phyloP scores from a whole-genome alignment of 2,888 invertebrate genomes.

The Dasysyrphus albostriatus region DNA sequence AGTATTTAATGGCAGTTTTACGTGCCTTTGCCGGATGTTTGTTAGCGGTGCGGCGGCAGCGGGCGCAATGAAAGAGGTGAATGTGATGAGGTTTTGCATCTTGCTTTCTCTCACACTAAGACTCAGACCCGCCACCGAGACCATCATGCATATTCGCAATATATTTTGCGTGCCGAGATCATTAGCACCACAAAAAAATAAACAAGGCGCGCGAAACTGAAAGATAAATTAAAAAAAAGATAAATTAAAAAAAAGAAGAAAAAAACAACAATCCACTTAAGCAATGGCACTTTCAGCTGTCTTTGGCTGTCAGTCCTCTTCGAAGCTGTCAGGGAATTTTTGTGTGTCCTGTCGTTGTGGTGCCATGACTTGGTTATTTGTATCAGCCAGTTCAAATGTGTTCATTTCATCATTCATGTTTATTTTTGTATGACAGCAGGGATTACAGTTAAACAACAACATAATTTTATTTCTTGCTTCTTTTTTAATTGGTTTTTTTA shows the following conservation, averaged over 20 bases:
- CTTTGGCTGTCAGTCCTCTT: constrained; percentile 49
- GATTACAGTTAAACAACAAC: constrained; percentile 33
- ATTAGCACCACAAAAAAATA: constrained; percentile 22
- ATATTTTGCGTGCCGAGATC: constrained; percentile 57
- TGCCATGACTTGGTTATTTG: constrained; percentile 39
- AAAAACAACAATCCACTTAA: constrained; percentile 67
- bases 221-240: constrained; percentile 8
- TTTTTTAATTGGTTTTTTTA: constrained; percentile 26
- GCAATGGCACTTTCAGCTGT: constrained; percentile 67
- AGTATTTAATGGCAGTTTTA: constrained; percentile 71
- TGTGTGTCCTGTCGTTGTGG: constrained; percentile 20
- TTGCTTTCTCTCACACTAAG: background rate
- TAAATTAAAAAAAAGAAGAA: constrained; percentile 26
- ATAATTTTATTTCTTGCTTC: constrained; percentile 11
- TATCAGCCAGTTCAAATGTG: constrained; percentile 31
- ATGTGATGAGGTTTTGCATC: constrained; percentile 21
- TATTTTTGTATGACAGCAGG: constrained; percentile 26
- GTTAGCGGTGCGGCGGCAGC: background rate
- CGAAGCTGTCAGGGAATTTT: constrained; percentile 34
- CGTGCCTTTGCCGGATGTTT: constrained; percentile 65
- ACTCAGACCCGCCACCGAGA: background rate
- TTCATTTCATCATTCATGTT: constrained; percentile 37
- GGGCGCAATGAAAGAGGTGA: background rate
- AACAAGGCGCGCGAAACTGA: constrained; percentile 31
- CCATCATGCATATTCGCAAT: constrained; percentile 15